phyloP scores from a whole-genome alignment of 2,888 invertebrate genomes.

The Amiota communis region DNA sequence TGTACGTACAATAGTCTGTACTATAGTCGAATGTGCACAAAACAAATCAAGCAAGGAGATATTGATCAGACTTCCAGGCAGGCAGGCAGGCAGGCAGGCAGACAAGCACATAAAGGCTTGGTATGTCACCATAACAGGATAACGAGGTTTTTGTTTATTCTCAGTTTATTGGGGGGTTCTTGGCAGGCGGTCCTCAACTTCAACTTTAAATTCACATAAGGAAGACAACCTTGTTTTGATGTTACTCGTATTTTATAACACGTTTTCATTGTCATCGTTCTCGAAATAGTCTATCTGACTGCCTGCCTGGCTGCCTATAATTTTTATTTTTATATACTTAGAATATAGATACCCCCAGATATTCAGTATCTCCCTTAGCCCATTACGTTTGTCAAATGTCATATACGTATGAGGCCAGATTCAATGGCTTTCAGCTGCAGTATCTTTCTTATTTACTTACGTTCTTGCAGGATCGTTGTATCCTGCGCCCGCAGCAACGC shows the following conservation, averaged over 20 bases:
- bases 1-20: not conserved
- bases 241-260: not conserved
- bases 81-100: conserved; percentile 34
- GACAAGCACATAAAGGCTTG: not conserved
- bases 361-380: too few species aligned
- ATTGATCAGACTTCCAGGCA: conserved; percentile 50
- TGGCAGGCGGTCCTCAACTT: not conserved
- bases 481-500: conserved; percentile 43
- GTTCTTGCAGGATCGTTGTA: conserved; percentile 24
- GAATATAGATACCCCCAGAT: not conserved
- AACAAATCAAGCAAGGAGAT: conserved; percentile 64
- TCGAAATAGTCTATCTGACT: not conserved
- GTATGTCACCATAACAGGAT: conserved; percentile 16
- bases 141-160: not conserved
- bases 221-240: not conserved
- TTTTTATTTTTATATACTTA: not conserved
- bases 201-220: too few species aligned
- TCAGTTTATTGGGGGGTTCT: not conserved
- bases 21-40: conserved; percentile 63
- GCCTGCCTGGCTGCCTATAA: not conserved
- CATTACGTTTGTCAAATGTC: conserved; percentile 9
- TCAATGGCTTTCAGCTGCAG: conserved; percentile 44
- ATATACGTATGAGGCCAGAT: not conserved
- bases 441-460: conserved; percentile 13
- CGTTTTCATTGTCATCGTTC: too few species aligned